A percentile compares a stretch with the other conserved stretches of the same genome.
Evolutionary conservation across 2,888 invertebrate species (phyloP).

Genomic region (Drosophila maculinotata): DNA sequence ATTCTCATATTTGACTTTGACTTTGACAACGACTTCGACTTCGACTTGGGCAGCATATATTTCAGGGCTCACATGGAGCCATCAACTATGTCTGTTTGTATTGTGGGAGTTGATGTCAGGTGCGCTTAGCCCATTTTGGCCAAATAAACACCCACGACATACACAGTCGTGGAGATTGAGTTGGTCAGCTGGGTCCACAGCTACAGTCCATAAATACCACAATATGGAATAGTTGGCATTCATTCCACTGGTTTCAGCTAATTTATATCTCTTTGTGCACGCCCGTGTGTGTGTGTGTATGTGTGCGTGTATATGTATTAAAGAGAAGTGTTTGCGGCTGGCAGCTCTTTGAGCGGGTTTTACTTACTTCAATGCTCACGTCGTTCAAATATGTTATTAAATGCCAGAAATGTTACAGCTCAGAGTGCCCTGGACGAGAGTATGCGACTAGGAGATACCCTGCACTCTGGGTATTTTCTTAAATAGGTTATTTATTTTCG

Average conservation of each 20-base stretch:
- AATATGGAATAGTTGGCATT: not conserved
- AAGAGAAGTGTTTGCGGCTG: not conserved
- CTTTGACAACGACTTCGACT: too few species aligned
- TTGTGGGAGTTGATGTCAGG: not conserved
- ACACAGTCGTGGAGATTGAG: not conserved
- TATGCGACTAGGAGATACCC: too few species aligned
- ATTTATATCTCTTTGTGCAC: not conserved
- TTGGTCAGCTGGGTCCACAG: not conserved
- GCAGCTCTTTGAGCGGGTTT: not conserved
- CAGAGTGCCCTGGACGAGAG: too few species aligned
- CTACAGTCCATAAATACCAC: not conserved
- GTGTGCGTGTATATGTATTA: not conserved
- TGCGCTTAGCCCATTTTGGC: too few species aligned
- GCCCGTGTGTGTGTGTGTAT: not conserved
- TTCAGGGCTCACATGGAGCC: slow-evolving; percentile 6
- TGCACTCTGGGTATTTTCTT: too few species aligned
- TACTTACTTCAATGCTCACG: too few species aligned
- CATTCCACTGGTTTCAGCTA: not conserved
- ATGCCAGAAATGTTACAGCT: too few species aligned
- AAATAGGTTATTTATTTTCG: not conserved
- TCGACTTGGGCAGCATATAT: slow-evolving; percentile 46
- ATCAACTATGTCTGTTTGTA: not conserved
- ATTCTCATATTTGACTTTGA: slow-evolving; percentile 57
- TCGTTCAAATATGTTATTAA: too few species aligned
- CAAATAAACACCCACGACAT: not conserved